Evolutionary conservation across 2,888 invertebrate species (phyloP), one percentile per base, ranked within the genome.

Genomic region (Sceliomorpha sp.): DNA sequence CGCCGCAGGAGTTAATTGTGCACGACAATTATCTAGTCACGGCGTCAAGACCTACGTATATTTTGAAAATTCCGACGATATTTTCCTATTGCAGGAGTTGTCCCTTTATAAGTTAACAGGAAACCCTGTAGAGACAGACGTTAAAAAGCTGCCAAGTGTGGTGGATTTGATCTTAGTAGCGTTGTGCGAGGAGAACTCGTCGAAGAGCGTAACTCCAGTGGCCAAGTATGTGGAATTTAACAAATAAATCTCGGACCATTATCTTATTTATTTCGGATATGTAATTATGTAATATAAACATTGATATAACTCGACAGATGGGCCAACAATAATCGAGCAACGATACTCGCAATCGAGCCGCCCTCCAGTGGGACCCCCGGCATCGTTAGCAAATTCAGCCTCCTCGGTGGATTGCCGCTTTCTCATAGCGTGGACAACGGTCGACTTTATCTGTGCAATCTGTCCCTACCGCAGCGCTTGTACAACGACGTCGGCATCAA

Each of bases 381-480:
- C 45, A 88, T 92, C 31, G 76, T 85, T 14, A 89, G 90, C 42
- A 94, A 94, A 87, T 94, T 93, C 88, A 93, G 93, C 32, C 89
- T 95, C 68, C 89, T 93, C 70, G 92, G 94, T 42, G 92, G 92
- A 37, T 89, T 95, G 80, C 95, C 95, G 29, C 89, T 95, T 40
- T 89, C 91, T 4, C 91, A 92, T 85, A 90, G 91, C 59, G 85
- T 89, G 62, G 90, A 90, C 76, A 92, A 92, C 81, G 94, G 95
- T 42, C 93, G 94, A 88, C 89, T 96, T 76, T 96, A 95, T 90
- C 91, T 97, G 73, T 95, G 95, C 86, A 95, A 96, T 90, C 90
- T 96, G 81, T 95, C 94, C 75, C 91, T 96, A 82, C 96, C 97
- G 17, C 90, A 91, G 74, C 92, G 92, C 85, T 91, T 96, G 78